Conservation (phyloP, 2,888 invertebrate species). For the Tenthredo amoena region DNA sequence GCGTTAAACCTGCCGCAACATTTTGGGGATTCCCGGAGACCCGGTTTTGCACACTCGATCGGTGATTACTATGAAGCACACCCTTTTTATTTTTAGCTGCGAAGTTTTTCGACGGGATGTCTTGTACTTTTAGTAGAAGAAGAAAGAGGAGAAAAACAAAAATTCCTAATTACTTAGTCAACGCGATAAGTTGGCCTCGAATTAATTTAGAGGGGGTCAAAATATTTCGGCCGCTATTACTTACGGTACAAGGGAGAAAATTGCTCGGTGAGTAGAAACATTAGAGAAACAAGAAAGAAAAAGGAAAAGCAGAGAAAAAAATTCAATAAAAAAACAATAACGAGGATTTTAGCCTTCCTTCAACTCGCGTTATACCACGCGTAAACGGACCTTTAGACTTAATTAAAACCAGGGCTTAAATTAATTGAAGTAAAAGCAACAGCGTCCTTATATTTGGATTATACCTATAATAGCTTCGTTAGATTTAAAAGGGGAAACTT, state of each 20-base stretch:
- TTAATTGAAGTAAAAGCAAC: constrained; percentile 33
- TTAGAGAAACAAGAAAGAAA: background rate
- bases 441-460: constrained; percentile 5
- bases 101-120: background rate
- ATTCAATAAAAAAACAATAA: background rate
- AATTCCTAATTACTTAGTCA: background rate
- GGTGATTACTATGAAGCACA: background rate
- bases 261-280: constrained; percentile 12
- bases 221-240: constrained; percentile 16
- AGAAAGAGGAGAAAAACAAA: background rate
- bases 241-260: constrained; percentile 15
- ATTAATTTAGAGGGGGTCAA: constrained; percentile 17
- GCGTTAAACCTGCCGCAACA: constrained; percentile 36
- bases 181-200: background rate
- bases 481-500: background rate
- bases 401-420: constrained; percentile 35
- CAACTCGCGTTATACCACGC: constrained; percentile 13
- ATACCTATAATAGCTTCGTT: background rate
- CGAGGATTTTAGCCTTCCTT: background rate
- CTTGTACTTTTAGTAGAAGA: background rate
- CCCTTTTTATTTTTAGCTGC: background rate
- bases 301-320: background rate
- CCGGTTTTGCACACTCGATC: constrained; percentile 18
- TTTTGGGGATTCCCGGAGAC: constrained; percentile 18
- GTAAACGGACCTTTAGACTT: constrained; percentile 30